Evolutionary conservation across 2,797 vertebrate genomes (phyloP).

Genomic region (Hozukius guyotensis): DNA sequence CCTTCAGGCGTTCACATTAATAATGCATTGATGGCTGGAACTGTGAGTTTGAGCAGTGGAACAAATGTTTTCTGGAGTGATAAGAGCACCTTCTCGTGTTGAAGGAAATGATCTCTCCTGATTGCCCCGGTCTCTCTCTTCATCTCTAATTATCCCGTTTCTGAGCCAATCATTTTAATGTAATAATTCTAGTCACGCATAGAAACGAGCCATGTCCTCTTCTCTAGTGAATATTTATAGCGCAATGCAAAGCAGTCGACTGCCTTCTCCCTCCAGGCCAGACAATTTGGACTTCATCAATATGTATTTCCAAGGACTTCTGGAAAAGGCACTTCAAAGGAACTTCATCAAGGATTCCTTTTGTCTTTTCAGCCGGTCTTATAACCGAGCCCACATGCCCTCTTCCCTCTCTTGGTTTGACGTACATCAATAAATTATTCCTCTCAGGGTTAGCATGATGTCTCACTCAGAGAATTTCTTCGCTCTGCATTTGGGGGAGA

Average conservation of each 20-base stretch:
- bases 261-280: conserved; percentile 92
- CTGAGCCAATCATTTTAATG: conserved; percentile 86
- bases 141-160: conserved; percentile 87
- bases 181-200: conserved; percentile 91
- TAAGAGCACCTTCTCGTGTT: conserved; percentile 14
- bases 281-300: conserved; percentile 99
- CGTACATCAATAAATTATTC: conserved; percentile 93
- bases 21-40: conserved; percentile 18
- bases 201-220: conserved; percentile 86
- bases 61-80: conserved; percentile 38
- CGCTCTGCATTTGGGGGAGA: conserved; percentile 4
- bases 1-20: conserved; percentile 32
- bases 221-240: conserved; percentile 95
- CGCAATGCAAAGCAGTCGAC: conserved; percentile 90
- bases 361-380: conserved; percentile 91
- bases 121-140: conserved; percentile 68
- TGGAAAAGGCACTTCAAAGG: conserved; percentile 97
- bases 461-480: conserved; percentile 88
- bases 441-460: conserved; percentile 88
- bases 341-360: conserved; percentile 97
- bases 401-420: conserved; percentile 75
- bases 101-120: conserved; percentile 30
- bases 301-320: conserved; percentile 97
- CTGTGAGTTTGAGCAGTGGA: conserved; percentile 6
- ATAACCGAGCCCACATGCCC: conserved; percentile 65